A percentile compares a stretch with the other conserved stretches of the same genome.
Conservation (phyloP, 2,888 invertebrate genomes). For the Hermodice carunculata region DNA sequence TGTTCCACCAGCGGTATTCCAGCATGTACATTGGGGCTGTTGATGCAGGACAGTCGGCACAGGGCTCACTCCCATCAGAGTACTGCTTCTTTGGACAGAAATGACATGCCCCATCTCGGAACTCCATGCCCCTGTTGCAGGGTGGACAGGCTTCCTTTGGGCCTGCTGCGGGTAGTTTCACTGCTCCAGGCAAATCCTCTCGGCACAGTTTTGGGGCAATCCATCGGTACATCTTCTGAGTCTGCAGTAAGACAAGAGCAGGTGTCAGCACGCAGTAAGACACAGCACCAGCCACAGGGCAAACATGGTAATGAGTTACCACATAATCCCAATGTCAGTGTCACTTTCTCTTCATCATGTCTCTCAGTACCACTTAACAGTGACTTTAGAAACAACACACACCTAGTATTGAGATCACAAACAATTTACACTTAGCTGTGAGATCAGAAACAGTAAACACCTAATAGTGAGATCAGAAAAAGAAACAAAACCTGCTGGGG, state of each 20-base stretch:
- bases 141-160: conserved; percentile 70
- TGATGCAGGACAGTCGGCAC: conserved; percentile 45
- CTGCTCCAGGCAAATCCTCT: conserved; percentile 67
- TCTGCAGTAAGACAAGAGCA: conserved; percentile 57
- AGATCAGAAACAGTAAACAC: too few relatives aligned
- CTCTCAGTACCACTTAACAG: too few relatives aligned
- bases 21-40: conserved; percentile 74
- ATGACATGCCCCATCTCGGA: conserved; percentile 68
- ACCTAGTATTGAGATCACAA: too few relatives aligned
- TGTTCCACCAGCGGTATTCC: conserved; percentile 62
- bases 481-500: too few relatives aligned
- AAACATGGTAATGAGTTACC: too few relatives aligned
- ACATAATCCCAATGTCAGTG: too few relatives aligned
- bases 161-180: conserved; percentile 67
- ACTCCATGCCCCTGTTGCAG: conserved; percentile 73
- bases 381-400: too few relatives aligned
- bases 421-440: too few relatives aligned
- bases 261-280: too few relatives aligned
- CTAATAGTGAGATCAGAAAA: too few relatives aligned
- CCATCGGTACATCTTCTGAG: conserved; percentile 72
- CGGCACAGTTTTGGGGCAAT: conserved; percentile 73
- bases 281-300: background rate
- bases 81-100: conserved; percentile 71
- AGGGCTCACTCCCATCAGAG: conserved; percentile 36
- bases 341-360: too few relatives aligned